phyloP scores from a whole-genome alignment of 2,797 vertebrate genomes.

The Acanthornis magna region DNA sequence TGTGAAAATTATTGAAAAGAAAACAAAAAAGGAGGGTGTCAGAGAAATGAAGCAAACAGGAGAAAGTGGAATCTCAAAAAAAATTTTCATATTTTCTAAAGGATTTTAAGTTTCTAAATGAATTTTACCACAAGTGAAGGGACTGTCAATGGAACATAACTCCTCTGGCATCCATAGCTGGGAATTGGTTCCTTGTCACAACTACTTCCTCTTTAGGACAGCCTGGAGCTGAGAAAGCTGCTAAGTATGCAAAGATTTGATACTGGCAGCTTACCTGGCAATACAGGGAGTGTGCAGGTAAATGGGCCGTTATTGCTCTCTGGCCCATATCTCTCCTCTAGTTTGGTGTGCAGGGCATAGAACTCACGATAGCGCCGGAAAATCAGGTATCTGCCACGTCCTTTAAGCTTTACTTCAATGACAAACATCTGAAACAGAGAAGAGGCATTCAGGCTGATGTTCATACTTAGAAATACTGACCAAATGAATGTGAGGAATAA shows the following conservation, averaged over 20 bases:
- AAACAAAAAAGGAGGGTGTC: not conserved
- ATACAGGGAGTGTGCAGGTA: conserved; percentile 78
- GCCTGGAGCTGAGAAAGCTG: not conserved
- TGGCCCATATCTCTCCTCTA: conserved; percentile 83
- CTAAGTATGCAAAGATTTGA: not conserved
- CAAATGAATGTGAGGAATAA: not conserved
- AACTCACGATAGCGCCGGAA: conserved; percentile 92
- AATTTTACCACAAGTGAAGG: not conserved
- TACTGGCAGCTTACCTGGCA: conserved; percentile 81
- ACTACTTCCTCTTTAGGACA: not conserved
- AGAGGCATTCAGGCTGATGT: not conserved
- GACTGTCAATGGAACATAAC: not conserved
- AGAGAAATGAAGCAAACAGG: not conserved
- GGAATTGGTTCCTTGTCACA: not conserved
- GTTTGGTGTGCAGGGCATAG: conserved; percentile 82
- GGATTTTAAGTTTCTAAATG: not conserved
- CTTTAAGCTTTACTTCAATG: conserved; percentile 93
- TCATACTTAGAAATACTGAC: not conserved
- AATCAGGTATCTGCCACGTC: conserved; percentile 89
- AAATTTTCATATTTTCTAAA: not conserved
- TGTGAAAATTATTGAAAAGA: not conserved
- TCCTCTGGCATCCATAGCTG: not conserved
- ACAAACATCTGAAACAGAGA: conserved; percentile 81
- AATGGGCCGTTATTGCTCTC: conserved; percentile 73
- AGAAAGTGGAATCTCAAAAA: not conserved